A percentile compares a stretch with the other conserved stretches of the same genome.
Evolutionary conservation across 2,888 invertebrate genomes (phyloP).

Genomic region (Hirtodrosophila duncani): DNA sequence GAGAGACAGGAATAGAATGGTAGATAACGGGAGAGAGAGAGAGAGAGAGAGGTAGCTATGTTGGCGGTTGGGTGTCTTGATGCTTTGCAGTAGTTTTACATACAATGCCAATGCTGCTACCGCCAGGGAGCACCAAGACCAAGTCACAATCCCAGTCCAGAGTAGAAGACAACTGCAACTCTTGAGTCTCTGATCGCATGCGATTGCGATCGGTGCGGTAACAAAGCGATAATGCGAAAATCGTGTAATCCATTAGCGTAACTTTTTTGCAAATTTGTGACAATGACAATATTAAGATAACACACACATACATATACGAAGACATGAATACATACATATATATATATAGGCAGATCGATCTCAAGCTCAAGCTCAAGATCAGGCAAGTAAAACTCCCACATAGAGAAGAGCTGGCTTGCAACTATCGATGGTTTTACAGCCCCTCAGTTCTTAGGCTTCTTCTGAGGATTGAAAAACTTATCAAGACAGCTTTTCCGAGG

Average conservation of each 20-base stretch:
- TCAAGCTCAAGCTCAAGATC: not conserved
- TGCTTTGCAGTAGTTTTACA: conserved; percentile 61
- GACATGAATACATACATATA: conserved; percentile 17
- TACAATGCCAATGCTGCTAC: conserved; percentile 60
- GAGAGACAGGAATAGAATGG: too few species aligned
- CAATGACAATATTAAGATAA: conserved; percentile 79
- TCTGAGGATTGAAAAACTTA: too few species aligned
- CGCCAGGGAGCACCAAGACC: conserved; percentile 9
- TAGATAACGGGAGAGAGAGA: too few species aligned
- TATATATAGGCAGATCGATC: conserved; percentile 14
- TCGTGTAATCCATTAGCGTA: conserved; percentile 79
- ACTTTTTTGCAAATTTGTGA: conserved; percentile 78
- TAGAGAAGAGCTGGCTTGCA: too few species aligned
- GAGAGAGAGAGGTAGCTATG: too few species aligned
- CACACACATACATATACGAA: conserved; percentile 46
- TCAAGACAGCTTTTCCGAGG: too few species aligned
- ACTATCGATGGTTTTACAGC: too few species aligned
- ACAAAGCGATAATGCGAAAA: conserved; percentile 79
- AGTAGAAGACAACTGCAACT: conserved; percentile 4
- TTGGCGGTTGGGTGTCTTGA: conserved; percentile 32
- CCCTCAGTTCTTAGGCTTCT: too few species aligned
- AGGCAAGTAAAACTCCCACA: too few species aligned
- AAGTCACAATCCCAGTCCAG: not conserved
- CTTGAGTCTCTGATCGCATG: conserved; percentile 63
- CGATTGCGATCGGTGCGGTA: conserved; percentile 70